Base-by-base conservation (phyloP, 1,140 invertebrate genomes). In the Ostrea edulis region DNA sequence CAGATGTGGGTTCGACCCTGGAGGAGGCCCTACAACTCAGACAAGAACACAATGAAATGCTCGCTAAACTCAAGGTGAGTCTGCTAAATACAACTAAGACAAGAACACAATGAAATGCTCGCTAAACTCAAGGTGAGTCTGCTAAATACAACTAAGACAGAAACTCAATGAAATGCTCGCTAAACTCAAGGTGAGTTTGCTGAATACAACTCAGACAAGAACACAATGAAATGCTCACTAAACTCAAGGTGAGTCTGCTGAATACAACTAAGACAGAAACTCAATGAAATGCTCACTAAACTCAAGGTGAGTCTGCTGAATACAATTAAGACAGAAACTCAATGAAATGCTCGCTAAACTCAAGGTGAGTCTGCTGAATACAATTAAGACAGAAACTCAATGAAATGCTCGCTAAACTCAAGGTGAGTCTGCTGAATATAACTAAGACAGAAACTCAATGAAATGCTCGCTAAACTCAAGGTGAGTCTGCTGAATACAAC, bases 391-490 rank as follows among this genome's bases (percentile, higher is more conserved):
- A 82, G 35, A 2, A 82, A 82, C 52, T 22, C 29, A 82, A 51
- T 51, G 20, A 53, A 95, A 97, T 98, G 62, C 96, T 98, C 44
- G 95, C 96, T 85, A 97, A 98, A 95, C 95, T 98, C 91, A 97
- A 97, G 96, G 97, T 98, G 95, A 94, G 93, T 90, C n/a, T n/a
- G 17, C 17, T 5, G 7, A 17, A 29, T 96, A 84, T 96, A 97
- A 89, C 95, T 98, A 84, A 96, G 97, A 89, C 95, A 96, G 85
- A 96, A 97, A 85, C 98, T 98, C 95, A 96, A 97, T 93, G 97
- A 98, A 95, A 97, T 98, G 55, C 96, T 98, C 51, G 95, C 96
- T 85, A 97, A 98, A 95, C 95, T 98, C 91, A 97, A n/a, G 97
- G 96, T 44, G 35, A 44, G 35, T 44, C 35, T 44, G 5, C 35